Conservation (phyloP, 1,140 invertebrate genomes). For the Tetramorium parvispinum region DNA sequence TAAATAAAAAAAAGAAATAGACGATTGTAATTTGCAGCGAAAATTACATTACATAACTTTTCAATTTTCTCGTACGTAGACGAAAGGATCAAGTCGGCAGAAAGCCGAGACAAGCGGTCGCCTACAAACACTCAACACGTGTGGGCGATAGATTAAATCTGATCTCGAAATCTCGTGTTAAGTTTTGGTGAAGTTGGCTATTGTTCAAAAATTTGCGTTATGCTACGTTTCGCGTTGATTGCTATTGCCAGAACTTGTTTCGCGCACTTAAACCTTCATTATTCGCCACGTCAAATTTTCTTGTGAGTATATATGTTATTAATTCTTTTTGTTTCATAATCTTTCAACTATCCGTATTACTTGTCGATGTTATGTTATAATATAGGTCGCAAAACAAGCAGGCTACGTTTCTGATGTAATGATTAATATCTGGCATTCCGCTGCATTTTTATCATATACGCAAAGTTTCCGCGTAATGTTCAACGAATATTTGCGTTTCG, state of each 20-base stretch:
- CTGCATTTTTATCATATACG: not conserved
- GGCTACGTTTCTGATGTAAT: conserved; percentile 6
- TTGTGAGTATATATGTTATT: not conserved
- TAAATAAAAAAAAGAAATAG: conserved; percentile 21
- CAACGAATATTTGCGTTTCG: conserved; percentile 2
- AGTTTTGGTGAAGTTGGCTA: conserved; percentile 55
- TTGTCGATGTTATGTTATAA: conserved; percentile 8
- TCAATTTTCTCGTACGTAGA: not conserved
- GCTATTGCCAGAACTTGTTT: conserved; percentile 33
- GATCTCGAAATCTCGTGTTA: conserved; percentile 29
- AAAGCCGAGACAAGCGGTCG: conserved; percentile 50
- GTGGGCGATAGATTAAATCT: conserved; percentile 56
- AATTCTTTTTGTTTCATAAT: conserved; percentile 13
- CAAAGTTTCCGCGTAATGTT: conserved; percentile 8
- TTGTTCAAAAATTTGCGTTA: conserved; percentile 34
- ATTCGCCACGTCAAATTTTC: not conserved
- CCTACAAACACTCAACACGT: conserved; percentile 26
- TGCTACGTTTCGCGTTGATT: not conserved
- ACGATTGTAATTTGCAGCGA: conserved; percentile 21
- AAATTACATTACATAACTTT: conserved; percentile 31
- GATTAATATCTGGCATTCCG: conserved; percentile 7
- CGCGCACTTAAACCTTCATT: not conserved
- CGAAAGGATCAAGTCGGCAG: conserved; percentile 25
- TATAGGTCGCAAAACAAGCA: not conserved
- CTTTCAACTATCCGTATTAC: not conserved